These are phyloP conservation scores for Cheilosia scutellata DNA, from an alignment of 2,888 invertebrate genomes.

Conservation along the genomic window DNA sequence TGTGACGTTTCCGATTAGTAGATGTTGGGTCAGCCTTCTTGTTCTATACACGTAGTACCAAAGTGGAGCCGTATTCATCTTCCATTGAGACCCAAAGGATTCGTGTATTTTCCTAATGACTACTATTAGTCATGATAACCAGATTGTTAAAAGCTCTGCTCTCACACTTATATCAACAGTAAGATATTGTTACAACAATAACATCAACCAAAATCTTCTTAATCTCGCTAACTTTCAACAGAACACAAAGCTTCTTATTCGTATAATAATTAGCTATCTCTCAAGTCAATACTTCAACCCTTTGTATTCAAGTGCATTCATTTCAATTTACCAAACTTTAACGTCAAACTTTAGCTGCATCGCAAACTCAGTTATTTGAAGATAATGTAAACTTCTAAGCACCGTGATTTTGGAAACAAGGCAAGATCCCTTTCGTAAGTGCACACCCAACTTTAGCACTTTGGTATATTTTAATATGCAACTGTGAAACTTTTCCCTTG, in stretches of 20 bases:
- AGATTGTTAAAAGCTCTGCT: not conserved
- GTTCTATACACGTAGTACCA: no score
- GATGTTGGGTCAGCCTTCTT: no score
- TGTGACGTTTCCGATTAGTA: no score
- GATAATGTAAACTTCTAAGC: constrained; percentile 16
- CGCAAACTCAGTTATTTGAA: constrained; percentile 14
- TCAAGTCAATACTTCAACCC: not conserved
- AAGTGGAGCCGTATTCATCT: no score
- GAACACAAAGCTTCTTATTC: not conserved
- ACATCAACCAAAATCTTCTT: not conserved
- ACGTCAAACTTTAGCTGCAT: constrained; percentile 32
- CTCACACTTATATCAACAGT: not conserved
- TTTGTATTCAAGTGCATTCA: not conserved
- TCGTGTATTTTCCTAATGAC: no score
- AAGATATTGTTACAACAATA: not conserved
- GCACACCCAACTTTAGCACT: not conserved
- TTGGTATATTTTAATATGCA: constrained; percentile 17
- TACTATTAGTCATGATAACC: not conserved
- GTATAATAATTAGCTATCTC: not conserved
- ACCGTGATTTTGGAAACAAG: constrained; percentile 11
- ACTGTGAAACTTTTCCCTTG: constrained; percentile 5
- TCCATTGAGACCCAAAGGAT: no score
- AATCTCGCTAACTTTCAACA: not conserved
- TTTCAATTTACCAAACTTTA: constrained; percentile 44
- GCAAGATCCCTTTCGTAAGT: not conserved